Conservation (phyloP, 2,797 vertebrate species). For the Anableps anableps region DNA sequence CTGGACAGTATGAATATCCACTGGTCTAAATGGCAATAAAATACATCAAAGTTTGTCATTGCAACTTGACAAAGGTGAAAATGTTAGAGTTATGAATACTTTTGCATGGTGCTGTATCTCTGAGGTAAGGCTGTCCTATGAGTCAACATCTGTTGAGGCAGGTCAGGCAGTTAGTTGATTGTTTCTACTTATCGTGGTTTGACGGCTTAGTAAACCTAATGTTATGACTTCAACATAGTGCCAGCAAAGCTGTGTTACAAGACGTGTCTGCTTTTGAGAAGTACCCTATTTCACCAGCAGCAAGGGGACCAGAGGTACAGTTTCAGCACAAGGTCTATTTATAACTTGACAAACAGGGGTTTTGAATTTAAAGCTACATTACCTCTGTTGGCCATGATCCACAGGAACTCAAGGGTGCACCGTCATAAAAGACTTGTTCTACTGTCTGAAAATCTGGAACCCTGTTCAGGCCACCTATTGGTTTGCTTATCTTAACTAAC, state of each 20-base stretch:
- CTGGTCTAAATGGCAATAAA: neutral
- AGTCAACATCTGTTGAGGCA: neutral
- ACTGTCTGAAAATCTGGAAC: neutral
- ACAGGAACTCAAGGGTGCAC: neutral
- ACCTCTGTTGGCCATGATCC: conserved; percentile 13
- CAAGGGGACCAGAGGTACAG: conserved; percentile 40
- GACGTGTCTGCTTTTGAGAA: conserved; percentile 22
- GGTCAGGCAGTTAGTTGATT: conserved; percentile 3
- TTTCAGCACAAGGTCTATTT: conserved; percentile 76
- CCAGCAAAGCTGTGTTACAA: conserved; percentile 21
- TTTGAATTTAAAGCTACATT: conserved; percentile 75
- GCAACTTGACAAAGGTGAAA: neutral
- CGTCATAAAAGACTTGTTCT: neutral
- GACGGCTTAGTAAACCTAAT: conserved; percentile 47
- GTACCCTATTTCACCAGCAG: conserved; percentile 41
- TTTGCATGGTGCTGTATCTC: neutral
- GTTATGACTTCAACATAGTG: conserved; percentile 58
- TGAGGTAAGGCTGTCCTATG: neutral
- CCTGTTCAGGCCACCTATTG: neutral
- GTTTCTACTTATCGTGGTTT: conserved; percentile 43
- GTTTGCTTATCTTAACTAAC: conserved; percentile 9
- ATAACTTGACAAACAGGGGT: conserved; percentile 66
- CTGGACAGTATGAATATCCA: neutral
- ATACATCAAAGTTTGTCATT: neutral
- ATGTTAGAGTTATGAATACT: neutral